Percentiles rank a stretch among this genome's conserved stretches.
These are phyloP conservation scores for Patella caerulea DNA, from an alignment of 2,888 invertebrate genomes.

Conservation along the genomic window DNA sequence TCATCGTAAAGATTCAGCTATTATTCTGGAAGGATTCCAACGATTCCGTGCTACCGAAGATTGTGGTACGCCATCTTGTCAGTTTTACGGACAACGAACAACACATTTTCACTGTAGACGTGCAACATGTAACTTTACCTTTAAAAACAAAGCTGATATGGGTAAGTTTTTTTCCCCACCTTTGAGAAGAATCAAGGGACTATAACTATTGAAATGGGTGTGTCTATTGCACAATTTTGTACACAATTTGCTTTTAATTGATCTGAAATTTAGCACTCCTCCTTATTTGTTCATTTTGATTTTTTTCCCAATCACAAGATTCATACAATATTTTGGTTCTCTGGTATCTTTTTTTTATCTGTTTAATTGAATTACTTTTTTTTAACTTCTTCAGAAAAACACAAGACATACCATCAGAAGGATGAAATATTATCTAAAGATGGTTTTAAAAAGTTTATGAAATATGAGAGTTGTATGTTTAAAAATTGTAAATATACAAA, in stretches of 20 bases:
- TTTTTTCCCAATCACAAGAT: too few relatives aligned
- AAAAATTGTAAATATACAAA: constrained; percentile 92
- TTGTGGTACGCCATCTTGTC: constrained; percentile 91
- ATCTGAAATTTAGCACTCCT: too few relatives aligned
- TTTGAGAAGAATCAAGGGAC: too few relatives aligned
- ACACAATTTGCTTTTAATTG: too few relatives aligned
- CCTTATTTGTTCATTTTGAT: too few relatives aligned
- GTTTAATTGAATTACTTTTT: neutral
- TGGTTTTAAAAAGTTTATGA: constrained; percentile 99
- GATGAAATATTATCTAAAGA: constrained; percentile 95
- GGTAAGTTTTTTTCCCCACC: constrained; percentile 78
- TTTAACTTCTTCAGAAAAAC: constrained; percentile 85
- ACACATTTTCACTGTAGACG: constrained; percentile 98
- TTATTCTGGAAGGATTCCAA: constrained; percentile 97
- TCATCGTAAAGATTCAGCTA: constrained; percentile 97
- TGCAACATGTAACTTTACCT: constrained; percentile 91
- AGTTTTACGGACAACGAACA: constrained; percentile 93
- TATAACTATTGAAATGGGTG: too few relatives aligned
- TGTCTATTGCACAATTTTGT: too few relatives aligned
- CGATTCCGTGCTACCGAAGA: constrained; percentile 96
- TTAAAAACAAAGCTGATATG: constrained; percentile 99
- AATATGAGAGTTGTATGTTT: constrained; percentile 93
- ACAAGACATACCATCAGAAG: constrained; percentile 97
- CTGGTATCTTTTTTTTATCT: too few relatives aligned
- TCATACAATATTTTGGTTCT: too few relatives aligned